A percentile compares a stretch with the other conserved stretches of the same genome.
Evolutionary conservation across 92 coral and sea anemone genomes (phyloP).

Genomic region (Parazoanthus swiftii): DNA sequence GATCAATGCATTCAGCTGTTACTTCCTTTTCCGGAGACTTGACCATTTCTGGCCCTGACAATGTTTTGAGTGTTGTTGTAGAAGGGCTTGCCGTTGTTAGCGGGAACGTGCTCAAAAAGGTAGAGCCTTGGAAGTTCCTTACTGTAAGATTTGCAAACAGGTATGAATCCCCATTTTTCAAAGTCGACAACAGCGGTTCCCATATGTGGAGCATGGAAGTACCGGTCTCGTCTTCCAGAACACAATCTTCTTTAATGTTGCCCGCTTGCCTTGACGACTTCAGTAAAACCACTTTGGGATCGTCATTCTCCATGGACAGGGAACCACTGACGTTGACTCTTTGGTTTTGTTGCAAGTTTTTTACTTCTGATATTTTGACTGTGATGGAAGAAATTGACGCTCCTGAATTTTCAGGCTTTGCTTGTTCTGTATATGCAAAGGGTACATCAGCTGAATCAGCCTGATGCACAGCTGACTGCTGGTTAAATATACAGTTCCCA

Average conservation of each 20-base stretch:
- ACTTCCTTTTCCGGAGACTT: slow-evolving; percentile 47
- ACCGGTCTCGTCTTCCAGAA: slow-evolving; percentile 41
- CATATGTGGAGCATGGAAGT: slow-evolving; percentile 40
- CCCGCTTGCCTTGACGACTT: slow-evolving; percentile 24
- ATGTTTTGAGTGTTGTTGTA: slow-evolving; percentile 46
- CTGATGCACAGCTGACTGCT: slow-evolving; percentile 43
- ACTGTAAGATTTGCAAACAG: slow-evolving; percentile 41
- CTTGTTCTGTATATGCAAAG: slow-evolving; percentile 37
- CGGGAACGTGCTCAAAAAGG: slow-evolving; percentile 47
- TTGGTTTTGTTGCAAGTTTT: slow-evolving; percentile 39
- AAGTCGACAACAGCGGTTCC: slow-evolving; percentile 43
- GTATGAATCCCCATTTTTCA: slow-evolving; percentile 45
- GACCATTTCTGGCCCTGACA: slow-evolving; percentile 51
- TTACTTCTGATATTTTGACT: slow-evolving; percentile 44
- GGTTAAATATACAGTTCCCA: slow-evolving; percentile 42
- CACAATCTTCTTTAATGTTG: slow-evolving; percentile 45
- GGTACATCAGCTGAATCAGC: slow-evolving; percentile 34
- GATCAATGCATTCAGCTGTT: slow-evolving; percentile 6
- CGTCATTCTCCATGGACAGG: slow-evolving; percentile 36
- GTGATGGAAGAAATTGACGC: slow-evolving; percentile 34
- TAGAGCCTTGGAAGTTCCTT: slow-evolving; percentile 53
- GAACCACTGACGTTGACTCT: slow-evolving; percentile 39
- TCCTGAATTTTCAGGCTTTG: slow-evolving; percentile 39
- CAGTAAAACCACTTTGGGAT: slow-evolving; percentile 30
- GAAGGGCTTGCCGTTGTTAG: slow-evolving; percentile 43